Base-by-base conservation (phyloP, 2,113 vertebrate genomes). In the Opisthocomus hoazin region DNA sequence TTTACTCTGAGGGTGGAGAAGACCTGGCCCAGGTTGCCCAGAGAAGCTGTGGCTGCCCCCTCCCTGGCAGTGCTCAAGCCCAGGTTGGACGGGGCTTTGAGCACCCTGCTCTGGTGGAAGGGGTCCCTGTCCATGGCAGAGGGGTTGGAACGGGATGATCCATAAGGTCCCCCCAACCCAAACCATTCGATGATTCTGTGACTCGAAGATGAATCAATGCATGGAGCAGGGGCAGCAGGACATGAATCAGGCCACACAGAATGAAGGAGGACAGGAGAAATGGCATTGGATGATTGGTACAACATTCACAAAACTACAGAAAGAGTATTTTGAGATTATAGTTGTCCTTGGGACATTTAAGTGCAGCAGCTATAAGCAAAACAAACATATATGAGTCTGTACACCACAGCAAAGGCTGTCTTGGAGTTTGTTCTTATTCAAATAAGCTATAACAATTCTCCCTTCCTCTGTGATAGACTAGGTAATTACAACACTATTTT, bases 401-500 rank as follows among this genome's bases (percentile, higher is more conserved):
- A 53, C 45, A 61, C 27, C 74, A 65, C 37, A 86, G 66, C 88
- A 83, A 91, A 91, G 29, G 65, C n/a, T 88, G 61, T 63, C 80
- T 65, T 23, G 65, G 78, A 80, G 71, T 87, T 85, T 90, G 60
- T 74, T 91, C 83, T 92, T 57, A 87, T 71, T 91, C 64, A 68
- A 85, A 27, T 23, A 43, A 91, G 71, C 75, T 95, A 10, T 45
- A 84, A 79, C 80, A 87, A 95, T 69, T 84, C 45, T 94, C 65
- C 85, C 83, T 90, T 93, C 89, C 68, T 92, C 90, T 84, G 53
- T 83, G 65, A 95, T 27, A 92, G 65, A 61, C 66, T 73, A 68
- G 60, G 70, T 69, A 96, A 97, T 91, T 91, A 94, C 95, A 96
- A 57, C 46, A 78, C 41, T 69, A 64, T 90, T 93, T 83, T 89